A percentile compares a stretch with the other conserved stretches of the same genome.
Conservation (phyloP, 1,140 invertebrate genomes). For the Copidosoma floridanum region DNA sequence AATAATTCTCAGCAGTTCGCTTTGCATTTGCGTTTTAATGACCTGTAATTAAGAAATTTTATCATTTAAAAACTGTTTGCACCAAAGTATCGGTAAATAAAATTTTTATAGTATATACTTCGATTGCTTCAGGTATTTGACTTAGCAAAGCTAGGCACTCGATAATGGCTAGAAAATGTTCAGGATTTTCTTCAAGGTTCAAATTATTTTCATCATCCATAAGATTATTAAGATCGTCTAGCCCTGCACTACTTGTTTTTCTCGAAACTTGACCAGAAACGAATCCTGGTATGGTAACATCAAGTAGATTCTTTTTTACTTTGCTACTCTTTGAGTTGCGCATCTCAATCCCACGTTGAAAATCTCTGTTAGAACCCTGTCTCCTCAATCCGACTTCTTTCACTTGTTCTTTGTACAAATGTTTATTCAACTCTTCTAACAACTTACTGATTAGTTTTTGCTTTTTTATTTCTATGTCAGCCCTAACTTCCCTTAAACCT, state of each 20-base stretch:
- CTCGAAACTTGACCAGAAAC: constrained; percentile 29
- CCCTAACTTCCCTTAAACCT: constrained; percentile 74
- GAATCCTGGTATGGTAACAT: constrained; percentile 33
- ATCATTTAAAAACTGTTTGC: no score
- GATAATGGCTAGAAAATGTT: constrained; percentile 76
- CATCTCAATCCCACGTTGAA: constrained; percentile 58
- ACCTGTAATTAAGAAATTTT: constrained; percentile 64
- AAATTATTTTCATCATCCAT: constrained; percentile 64
- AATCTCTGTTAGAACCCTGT: constrained; percentile 63
- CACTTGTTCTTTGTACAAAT: constrained; percentile 71
- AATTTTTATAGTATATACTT: constrained; percentile 57
- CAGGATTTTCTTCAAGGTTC: constrained; percentile 69
- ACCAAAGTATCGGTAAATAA: no score
- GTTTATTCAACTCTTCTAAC: constrained; percentile 71
- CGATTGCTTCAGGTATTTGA: constrained; percentile 80
- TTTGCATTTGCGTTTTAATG: constrained; percentile 78
- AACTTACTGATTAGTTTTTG: constrained; percentile 71
- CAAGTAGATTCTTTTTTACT: constrained; percentile 41
- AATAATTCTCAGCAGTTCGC: constrained; percentile 75
- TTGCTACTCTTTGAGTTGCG: constrained; percentile 54
- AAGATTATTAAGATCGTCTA: constrained; percentile 50
- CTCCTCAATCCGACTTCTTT: constrained; percentile 61
- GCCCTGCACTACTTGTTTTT: constrained; percentile 30
- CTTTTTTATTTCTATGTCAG: constrained; percentile 71
- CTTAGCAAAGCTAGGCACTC: constrained; percentile 83